Conservation (phyloP, 1,140 invertebrate genomes). For the Himalopsyche phryganea region DNA sequence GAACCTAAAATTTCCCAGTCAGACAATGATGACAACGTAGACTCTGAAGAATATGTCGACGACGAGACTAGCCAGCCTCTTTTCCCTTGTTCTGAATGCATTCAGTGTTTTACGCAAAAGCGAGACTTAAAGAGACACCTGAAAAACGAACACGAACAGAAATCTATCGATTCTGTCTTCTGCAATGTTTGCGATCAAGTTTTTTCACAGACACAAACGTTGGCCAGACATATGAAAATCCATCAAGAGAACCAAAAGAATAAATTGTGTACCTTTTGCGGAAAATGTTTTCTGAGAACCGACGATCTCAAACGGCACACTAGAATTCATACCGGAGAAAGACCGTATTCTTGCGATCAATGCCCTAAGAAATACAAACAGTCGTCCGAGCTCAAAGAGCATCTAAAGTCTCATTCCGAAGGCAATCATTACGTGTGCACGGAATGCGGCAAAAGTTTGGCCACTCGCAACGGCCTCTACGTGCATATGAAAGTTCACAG, state of each 20-base stretch:
- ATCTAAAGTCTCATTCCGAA: slow-evolving; percentile 58
- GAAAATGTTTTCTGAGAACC: slow-evolving; percentile 33
- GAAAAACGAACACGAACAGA: slow-evolving; percentile 13
- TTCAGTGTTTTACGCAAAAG: slow-evolving; percentile 8
- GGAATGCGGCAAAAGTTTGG: slow-evolving; percentile 54
- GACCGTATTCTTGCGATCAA: slow-evolving; percentile 52
- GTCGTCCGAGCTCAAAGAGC: slow-evolving; percentile 51
- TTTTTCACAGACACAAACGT: slow-evolving; percentile 41
- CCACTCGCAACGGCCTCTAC: slow-evolving; percentile 32
- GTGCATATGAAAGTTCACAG: slow-evolving; percentile 33
- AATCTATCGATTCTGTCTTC: neutral
- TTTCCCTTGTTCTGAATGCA: slow-evolving; percentile 21
- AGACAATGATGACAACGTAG: slow-evolving; percentile 12
- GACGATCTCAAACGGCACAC: slow-evolving; percentile 45
- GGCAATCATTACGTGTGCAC: slow-evolving; percentile 60
- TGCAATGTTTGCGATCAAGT: slow-evolving; percentile 38
- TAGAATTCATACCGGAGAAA: slow-evolving; percentile 59
- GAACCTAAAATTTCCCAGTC: neutral
- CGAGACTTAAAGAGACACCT: slow-evolving; percentile 22
- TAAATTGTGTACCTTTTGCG: slow-evolving; percentile 33
- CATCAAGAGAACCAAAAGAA: slow-evolving; percentile 34
- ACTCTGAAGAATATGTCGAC: slow-evolving; percentile 3
- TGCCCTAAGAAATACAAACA: slow-evolving; percentile 45
- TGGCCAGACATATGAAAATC: slow-evolving; percentile 43
- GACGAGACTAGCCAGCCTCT: slow-evolving; percentile 16